phyloP scores from a whole-genome alignment of 2,113 vertebrate genomes.

The Osmerus mordax region DNA sequence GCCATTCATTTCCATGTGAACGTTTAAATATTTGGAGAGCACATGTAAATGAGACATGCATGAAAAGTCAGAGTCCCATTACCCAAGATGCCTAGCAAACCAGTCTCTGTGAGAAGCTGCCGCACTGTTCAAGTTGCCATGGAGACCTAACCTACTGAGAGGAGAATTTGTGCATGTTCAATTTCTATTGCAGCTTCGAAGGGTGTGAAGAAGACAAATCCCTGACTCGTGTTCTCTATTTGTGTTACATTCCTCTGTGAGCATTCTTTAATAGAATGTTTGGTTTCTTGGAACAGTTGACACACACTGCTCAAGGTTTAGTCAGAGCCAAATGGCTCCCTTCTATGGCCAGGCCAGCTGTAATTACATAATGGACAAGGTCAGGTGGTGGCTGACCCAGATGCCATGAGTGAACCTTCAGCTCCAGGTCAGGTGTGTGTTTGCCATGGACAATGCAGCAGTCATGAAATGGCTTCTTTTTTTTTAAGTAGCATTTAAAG shows the following conservation, averaged over 20 bases:
- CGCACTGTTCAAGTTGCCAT: slow-evolving; percentile 1
- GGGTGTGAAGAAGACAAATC: neutral
- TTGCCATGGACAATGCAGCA: no score
- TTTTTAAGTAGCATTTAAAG: no score
- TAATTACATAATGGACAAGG: neutral
- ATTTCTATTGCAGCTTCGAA: neutral
- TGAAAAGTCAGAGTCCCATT: neutral
- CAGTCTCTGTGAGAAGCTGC: neutral
- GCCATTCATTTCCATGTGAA: neutral
- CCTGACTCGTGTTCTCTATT: neutral
- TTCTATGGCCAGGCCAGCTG: neutral
- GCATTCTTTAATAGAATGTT: slow-evolving; percentile 5
- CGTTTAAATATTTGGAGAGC: neutral
- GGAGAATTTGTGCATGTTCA: neutral
- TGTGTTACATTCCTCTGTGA: neutral
- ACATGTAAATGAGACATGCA: neutral
- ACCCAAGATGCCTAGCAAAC: neutral
- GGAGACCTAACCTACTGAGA: neutral
- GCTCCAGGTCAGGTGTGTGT: neutral
- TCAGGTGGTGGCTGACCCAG: neutral
- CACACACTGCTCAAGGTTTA: neutral
- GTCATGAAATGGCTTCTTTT: no score
- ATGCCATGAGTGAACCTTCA: neutral
- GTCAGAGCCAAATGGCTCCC: neutral
- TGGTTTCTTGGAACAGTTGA: neutral